phyloP scores from a whole-genome alignment of 2,888 invertebrate species.

The Lasioglossum marginatum region DNA sequence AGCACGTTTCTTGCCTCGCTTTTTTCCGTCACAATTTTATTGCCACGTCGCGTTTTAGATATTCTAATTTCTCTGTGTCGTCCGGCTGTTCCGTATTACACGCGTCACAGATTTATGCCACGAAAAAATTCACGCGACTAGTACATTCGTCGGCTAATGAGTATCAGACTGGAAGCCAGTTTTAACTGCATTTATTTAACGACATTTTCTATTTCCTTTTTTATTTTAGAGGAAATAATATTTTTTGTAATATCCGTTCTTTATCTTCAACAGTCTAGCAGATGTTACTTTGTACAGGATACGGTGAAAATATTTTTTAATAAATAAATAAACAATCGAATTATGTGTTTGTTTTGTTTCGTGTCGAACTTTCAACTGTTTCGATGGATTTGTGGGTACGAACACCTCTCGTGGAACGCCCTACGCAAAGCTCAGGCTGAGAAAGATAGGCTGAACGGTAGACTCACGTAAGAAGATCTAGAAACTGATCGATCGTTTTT shows the following conservation, averaged over 20 bases:
- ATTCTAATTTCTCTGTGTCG: neutral
- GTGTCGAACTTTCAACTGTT: neutral
- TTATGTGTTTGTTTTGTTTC: neutral
- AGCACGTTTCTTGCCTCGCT: neutral
- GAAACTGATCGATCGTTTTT: conserved; percentile 24
- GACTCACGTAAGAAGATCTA: conserved; percentile 7
- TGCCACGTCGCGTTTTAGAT: neutral
- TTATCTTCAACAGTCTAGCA: too few relatives aligned
- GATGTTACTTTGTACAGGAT: too few relatives aligned
- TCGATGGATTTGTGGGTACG: neutral
- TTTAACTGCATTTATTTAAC: neutral
- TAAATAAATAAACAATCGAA: neutral
- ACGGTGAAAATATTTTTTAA: neutral
- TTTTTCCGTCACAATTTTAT: neutral
- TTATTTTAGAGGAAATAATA: neutral
- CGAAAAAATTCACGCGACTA: neutral
- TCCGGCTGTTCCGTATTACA: neutral
- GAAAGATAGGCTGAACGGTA: neutral
- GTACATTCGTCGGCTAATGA: too few relatives aligned
- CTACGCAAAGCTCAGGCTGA: neutral
- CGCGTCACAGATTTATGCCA: neutral
- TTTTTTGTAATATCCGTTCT: too few relatives aligned
- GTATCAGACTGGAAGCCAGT: neutral
- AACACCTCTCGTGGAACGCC: neutral
- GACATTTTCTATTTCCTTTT: neutral